phyloP scores from a whole-genome alignment of 2,797 vertebrate genomes.

The Anomalospiza imberbis region DNA sequence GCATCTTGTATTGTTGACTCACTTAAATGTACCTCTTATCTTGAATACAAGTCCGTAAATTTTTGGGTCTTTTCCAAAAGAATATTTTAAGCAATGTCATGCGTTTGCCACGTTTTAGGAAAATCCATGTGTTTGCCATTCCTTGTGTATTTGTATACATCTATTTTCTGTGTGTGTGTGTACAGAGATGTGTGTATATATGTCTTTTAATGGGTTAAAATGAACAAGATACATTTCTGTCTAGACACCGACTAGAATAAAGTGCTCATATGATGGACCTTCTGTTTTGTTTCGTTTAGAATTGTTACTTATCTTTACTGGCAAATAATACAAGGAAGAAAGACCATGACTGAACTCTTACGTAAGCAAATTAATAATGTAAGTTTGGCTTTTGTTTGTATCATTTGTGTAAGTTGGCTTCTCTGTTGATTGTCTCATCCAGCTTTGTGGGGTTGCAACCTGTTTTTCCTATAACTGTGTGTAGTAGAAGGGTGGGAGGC shows the following conservation, averaged over 20 bases:
- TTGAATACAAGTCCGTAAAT: not conserved
- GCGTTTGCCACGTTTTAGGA: not conserved
- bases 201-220: not conserved
- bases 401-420: not conserved
- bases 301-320: conserved; percentile 86
- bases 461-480: not conserved
- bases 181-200: not conserved
- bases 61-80: not conserved
- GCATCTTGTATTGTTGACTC: not conserved
- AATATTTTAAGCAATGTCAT: not conserved
- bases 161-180: not conserved
- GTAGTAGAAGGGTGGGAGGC: not conserved
- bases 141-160: not conserved
- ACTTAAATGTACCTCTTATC: not conserved
- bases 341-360: conserved; percentile 77
- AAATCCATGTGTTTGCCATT: not conserved
- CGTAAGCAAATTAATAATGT: conserved; percentile 86
- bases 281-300: conserved; percentile 66
- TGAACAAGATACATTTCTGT: not conserved
- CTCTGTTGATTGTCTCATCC: not conserved
- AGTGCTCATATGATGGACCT: not conserved
- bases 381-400: conserved; percentile 53
- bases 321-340: conserved; percentile 87
- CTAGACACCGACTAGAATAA: not conserved
- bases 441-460: not conserved